Conservation (phyloP, 2,113 vertebrate genomes). For the Peromyscus polionotus region DNA sequence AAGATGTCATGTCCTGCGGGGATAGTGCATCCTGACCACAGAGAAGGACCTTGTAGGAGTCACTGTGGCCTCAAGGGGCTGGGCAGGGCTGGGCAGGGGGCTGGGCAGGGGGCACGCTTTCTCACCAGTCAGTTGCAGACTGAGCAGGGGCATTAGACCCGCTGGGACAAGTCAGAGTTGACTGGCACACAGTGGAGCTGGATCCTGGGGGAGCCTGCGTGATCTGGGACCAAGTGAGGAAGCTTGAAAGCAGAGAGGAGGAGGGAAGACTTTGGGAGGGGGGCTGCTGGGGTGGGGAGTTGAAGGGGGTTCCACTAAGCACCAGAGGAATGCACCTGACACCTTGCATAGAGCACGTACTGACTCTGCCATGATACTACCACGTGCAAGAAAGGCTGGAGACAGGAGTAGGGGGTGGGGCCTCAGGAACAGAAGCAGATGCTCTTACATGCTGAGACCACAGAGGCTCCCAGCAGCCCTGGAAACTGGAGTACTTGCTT, state of each 20-base stretch:
- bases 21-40: neutral
- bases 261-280: neutral
- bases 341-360: neutral
- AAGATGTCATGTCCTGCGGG: rapidly evolving
- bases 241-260: neutral
- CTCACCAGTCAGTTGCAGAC: neutral
- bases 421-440: neutral
- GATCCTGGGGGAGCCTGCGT: neutral
- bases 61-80: rapidly evolving
- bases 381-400: neutral
- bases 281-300: no score
- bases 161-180: neutral
- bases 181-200: neutral
- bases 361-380: neutral
- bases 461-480: neutral
- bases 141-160: rapidly evolving
- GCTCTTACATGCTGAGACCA: neutral
- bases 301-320: neutral
- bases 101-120: neutral
- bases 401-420: rapidly evolving
- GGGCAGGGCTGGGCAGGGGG: neutral
- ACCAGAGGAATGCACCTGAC: rapidly evolving
- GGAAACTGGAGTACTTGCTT: rapidly evolving
- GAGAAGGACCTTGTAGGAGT: neutral
- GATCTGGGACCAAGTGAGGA: neutral